Conservation (phyloP, 2,113 vertebrate genomes). For the Marcusenius ussheri region DNA sequence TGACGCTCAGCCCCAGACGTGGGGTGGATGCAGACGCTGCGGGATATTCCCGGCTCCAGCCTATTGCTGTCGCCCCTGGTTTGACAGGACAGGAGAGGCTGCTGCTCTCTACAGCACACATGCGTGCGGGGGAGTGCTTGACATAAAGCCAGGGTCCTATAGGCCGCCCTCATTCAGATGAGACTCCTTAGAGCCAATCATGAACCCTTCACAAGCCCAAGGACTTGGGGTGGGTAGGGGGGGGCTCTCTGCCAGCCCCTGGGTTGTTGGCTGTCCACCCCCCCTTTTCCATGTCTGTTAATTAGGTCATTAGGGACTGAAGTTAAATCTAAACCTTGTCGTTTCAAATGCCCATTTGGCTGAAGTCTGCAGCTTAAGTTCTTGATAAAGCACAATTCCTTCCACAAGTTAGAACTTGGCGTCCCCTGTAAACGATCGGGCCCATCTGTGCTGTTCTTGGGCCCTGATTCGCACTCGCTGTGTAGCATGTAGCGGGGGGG, state of each 20-base stretch:
- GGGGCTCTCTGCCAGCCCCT: conserved; percentile 1
- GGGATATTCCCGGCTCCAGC: background rate
- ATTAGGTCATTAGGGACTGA: conserved; percentile 19
- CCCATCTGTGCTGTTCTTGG: conserved; percentile 2
- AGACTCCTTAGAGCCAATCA: background rate
- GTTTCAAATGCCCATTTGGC: conserved; percentile 18
- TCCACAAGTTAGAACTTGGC: conserved; percentile 8
- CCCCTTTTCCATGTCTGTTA: background rate
- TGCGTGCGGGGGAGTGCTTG: background rate
- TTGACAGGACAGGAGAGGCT: background rate
- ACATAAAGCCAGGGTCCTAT: background rate
- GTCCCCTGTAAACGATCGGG: background rate
- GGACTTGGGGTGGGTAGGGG: background rate
- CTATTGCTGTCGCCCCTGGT: background rate
- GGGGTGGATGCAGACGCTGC: background rate
- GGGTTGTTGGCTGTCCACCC: background rate
- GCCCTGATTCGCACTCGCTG: background rate
- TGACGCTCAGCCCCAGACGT: background rate
- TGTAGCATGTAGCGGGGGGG: background rate
- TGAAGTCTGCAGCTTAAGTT: conserved; percentile 16
- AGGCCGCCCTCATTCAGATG: background rate
- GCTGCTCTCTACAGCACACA: background rate
- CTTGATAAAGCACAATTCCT: background rate
- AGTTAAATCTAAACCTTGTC: background rate
- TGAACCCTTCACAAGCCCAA: conserved; percentile 30